Conservation (phyloP, 2,888 invertebrate species). For the Neocrepidodera transversa region DNA sequence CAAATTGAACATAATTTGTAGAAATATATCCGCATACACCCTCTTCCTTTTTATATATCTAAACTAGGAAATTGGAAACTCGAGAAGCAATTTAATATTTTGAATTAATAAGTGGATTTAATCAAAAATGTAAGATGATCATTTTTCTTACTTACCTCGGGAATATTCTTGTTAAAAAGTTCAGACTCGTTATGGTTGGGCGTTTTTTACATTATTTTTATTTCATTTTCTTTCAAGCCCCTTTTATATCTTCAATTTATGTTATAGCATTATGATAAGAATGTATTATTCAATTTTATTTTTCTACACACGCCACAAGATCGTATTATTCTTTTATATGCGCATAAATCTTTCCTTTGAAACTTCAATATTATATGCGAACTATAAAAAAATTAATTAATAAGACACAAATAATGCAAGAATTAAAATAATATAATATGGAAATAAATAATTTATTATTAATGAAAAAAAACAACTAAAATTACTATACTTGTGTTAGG, state of each 20-base stretch:
- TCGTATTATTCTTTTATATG: no score
- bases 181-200: neutral
- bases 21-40: neutral
- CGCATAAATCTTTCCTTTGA: no score
- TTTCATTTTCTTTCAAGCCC: neutral
- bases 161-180: neutral
- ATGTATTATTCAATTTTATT: no score
- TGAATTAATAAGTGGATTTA: slow-evolving; percentile 1
- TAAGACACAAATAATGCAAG: no score
- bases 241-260: neutral
- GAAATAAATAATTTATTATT: no score
- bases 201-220: neutral
- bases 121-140: neutral
- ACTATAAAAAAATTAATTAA: no score
- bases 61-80: neutral
- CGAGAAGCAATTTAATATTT: neutral
- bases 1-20: neutral
- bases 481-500: no score
- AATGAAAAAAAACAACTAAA: no score
- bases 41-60: neutral
- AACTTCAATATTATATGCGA: no score
- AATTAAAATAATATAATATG: no score
- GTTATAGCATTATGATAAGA: neutral
- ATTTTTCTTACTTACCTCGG: neutral
- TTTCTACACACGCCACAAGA: no score